Evolutionary conservation across 2,888 invertebrate species (phyloP).

Genomic region (Lottia gigantea): DNA sequence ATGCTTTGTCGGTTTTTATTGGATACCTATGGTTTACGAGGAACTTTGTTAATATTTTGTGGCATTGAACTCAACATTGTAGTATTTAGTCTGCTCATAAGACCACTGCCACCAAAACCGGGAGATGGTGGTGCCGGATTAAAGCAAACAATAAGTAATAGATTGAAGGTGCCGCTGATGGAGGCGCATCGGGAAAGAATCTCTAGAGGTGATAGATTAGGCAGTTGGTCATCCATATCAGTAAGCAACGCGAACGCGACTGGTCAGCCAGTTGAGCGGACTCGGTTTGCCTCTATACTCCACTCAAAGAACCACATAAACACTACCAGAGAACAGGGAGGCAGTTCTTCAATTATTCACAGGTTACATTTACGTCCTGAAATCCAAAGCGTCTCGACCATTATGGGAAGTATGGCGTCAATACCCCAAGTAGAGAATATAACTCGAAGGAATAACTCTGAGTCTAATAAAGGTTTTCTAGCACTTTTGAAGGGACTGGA

Average conservation of each 20-base stretch:
- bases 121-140: background rate
- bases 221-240: background rate
- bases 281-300: background rate
- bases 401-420: background rate
- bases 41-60: background rate
- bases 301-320: background rate
- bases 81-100: background rate
- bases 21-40: background rate
- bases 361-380: background rate
- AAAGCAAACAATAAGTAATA: background rate
- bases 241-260: background rate
- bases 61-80: background rate
- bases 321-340: background rate
- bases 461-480: too few species aligned
- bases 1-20: conserved; percentile 1
- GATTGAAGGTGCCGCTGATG: background rate
- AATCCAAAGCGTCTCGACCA: background rate
- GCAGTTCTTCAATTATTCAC: background rate
- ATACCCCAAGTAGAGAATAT: background rate
- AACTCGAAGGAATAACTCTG: background rate
- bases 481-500: background rate
- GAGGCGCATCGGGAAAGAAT: background rate
- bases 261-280: background rate
- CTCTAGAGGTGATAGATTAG: background rate
- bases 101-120: background rate